Evolutionary conservation across 2,888 invertebrate species (phyloP), one percentile per base, ranked within the genome.

Genomic region (Hylaea fasciaria): DNA sequence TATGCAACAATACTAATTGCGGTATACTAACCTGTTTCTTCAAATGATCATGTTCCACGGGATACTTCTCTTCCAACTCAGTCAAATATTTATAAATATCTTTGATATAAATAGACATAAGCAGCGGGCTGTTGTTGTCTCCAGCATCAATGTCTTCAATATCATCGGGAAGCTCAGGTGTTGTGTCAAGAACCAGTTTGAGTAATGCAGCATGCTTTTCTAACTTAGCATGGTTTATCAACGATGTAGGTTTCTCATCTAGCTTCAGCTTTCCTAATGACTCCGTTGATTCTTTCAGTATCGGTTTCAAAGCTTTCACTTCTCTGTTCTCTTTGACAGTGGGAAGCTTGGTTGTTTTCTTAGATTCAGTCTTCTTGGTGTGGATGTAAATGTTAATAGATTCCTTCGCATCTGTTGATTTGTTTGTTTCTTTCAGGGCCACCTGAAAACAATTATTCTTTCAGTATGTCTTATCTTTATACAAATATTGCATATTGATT

Each of bases 61-160:
- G 92, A 82, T 94, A 95, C 69, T 94, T 92, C 14, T 83, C 81
- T 93, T 98, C 98, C 63, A 98, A 84, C 49, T 93, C 87, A 66
- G 94, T 94, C 78, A 98, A 93, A 87, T 98, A 97, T 14, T 92
- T 89, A 80, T 97, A 98, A 79, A 99, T 98, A 74, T 98, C 98
- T 68, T 96, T 96, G 35, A 96, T 96, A 83, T 98, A 98, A 71
- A 96, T 95, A 13, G 96, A 94, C 79, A 97, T 96, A 71, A 97
- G 93, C 70, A 96, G 93, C 2, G 97, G 96, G 83, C 97, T 97
- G 45, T 94, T 93, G 41, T 89, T 93, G 77, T 97, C 96, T 48
- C 94, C 94, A 13, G 93, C 93, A 77, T 98, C 98, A 80, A 97
- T 96, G 73, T 97, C 95, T 72, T 95, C 94, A 65, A 95, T 92